Evolutionary conservation across 2,113 vertebrate genomes (phyloP), one percentile per base, ranked within the genome.

Genomic region (Grus americana): DNA sequence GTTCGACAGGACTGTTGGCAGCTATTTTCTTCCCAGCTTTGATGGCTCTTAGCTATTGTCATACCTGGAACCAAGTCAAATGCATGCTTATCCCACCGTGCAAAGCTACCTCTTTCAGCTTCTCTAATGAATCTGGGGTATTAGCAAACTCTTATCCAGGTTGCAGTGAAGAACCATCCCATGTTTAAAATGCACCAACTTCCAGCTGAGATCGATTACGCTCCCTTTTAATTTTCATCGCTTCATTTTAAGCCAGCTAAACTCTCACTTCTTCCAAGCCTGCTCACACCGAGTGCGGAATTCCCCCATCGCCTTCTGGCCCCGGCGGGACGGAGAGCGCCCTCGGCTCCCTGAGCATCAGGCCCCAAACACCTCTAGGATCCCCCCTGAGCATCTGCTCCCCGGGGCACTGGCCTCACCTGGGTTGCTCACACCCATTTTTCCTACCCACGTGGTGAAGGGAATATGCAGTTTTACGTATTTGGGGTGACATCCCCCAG

Each of bases 61-160:
- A n/a, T 68, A 75, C 70, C 94, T 95, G 92, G 94, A 96, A 79
- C 36, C n/a, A 85, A 94, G 88, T 89, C 96, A 94, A 91, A 91
- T 32, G 11, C 65, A 30, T 11, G 47, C 47, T 74, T 75, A 84
- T 57, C 65, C 68, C 10, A 5, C 76, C 86, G 57, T 30, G 49
- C 44, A 76, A 79, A 96, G 92, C 67, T 88, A 63, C 72, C 90
- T 80, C 55, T 79, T 87, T 49, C 65, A 79, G 67, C 52, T 61
- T 61, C 47, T 57, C 3, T n/a, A 91, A 91, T 61, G 88, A 73
- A 89, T 36, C 27, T 42, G 66, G 40, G 75, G 22, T 30, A 89
- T 72, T 61, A 85, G 73, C 91, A 79, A 91, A 92, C 24, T 36
- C 72, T 47, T 27, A 6, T 1, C 24, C 17, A 47, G 73, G 40